A percentile compares a stretch with the other conserved stretches of the same genome.
phyloP scores from a whole-genome alignment of 2,797 vertebrate genomes.

The Cirrhinus mrigala region DNA sequence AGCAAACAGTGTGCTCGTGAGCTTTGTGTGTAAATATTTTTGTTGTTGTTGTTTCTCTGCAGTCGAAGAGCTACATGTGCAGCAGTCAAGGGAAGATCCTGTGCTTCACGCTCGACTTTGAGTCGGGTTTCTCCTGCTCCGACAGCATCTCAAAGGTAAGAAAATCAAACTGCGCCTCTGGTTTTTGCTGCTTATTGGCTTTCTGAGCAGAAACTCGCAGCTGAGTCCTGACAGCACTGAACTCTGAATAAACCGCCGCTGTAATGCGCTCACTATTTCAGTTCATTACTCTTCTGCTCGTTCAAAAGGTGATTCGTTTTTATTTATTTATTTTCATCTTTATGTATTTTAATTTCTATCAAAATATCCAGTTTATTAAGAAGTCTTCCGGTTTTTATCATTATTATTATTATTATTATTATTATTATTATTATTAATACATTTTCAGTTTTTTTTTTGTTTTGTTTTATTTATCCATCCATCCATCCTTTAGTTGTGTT shows the following conservation, averaged over 20 bases:
- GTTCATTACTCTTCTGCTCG: slow-evolving; percentile 19
- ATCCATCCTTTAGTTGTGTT: not conserved
- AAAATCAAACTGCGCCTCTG: not conserved
- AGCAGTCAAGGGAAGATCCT: slow-evolving; percentile 87
- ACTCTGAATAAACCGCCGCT: not conserved
- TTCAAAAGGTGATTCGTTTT: not conserved
- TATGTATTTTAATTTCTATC: not conserved
- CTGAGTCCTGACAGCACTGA: not conserved
- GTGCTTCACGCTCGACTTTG: slow-evolving; percentile 89
- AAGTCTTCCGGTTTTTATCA: no score
- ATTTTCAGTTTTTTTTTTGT: not conserved
- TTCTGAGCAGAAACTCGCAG: not conserved
- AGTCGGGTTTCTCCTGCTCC: slow-evolving; percentile 90
- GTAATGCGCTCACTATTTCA: slow-evolving; percentile 15
- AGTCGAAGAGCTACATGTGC: slow-evolving; percentile 92
- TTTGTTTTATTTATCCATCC: not conserved
- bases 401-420: no score
- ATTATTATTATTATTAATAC: no score
- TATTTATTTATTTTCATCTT: not conserved
- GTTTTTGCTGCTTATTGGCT: not conserved
- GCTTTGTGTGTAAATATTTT: slow-evolving; percentile 22
- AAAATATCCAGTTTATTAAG: not conserved
- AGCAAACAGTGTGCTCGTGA: slow-evolving; percentile 32
- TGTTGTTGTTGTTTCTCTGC: slow-evolving; percentile 54
- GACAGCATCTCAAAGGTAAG: slow-evolving; percentile 89